Evolutionary conservation across 2,888 invertebrate species (phyloP).

Genomic region (Cephus spinipes): DNA sequence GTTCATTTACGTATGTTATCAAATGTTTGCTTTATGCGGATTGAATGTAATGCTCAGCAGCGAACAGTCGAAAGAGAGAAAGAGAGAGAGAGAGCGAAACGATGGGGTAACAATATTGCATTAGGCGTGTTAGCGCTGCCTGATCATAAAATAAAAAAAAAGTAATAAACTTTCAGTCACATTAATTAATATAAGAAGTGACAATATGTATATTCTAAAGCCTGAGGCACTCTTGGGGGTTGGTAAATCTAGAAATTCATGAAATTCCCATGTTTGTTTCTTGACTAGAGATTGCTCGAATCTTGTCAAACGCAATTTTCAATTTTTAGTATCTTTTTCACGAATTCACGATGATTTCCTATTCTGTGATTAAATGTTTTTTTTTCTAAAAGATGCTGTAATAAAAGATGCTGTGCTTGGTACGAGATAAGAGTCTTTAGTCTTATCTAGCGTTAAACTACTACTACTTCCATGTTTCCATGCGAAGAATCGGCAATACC

Average conservation of each 20-base stretch:
- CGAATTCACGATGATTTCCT: slow-evolving; percentile 12
- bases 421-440: not conserved
- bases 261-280: not conserved
- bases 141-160: not conserved
- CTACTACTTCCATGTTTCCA: not conserved
- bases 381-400: no score
- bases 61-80: not conserved
- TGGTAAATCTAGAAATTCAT: slow-evolving; percentile 14
- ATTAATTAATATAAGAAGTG: not conserved
- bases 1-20: slow-evolving; percentile 21
- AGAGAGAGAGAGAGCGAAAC: no score
- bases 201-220: not conserved
- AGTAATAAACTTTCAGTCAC: not conserved
- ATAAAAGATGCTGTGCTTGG: not conserved
- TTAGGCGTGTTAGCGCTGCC: not conserved
- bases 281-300: not conserved
- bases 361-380: not conserved
- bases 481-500: not conserved
- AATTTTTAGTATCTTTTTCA: slow-evolving; percentile 7
- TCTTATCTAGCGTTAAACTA: not conserved
- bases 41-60: not conserved
- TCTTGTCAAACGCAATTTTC: not conserved
- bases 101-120: not conserved
- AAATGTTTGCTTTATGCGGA: not conserved
- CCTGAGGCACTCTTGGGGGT: not conserved